Evolutionary conservation across 2,113 vertebrate genomes (phyloP).

Genomic region (Lasiurus cinereus): DNA sequence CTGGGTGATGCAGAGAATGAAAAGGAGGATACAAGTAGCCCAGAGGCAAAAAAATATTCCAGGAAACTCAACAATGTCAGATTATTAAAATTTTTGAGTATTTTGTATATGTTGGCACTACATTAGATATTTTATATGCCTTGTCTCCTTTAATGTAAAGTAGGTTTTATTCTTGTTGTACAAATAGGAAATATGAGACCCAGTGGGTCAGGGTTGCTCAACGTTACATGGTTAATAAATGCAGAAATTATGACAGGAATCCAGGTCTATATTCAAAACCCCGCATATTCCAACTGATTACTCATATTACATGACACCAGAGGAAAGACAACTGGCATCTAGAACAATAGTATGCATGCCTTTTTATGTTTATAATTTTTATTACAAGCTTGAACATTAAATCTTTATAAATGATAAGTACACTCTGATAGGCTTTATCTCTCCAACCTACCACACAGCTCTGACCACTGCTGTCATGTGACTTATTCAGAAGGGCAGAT

Average conservation of each 20-base stretch:
- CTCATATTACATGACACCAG: neutral
- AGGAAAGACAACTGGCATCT: neutral
- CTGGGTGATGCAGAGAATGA: neutral
- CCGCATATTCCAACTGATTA: neutral
- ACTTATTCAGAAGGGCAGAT: neutral
- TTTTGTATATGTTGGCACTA: neutral
- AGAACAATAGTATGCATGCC: neutral
- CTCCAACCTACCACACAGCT: neutral
- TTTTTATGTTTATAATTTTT: constrained; percentile 35
- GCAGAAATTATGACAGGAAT: neutral
- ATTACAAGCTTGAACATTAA: neutral
- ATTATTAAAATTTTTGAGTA: neutral
- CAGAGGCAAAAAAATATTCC: neutral
- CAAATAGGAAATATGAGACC: neutral
- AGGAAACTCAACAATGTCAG: neutral
- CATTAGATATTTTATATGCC: neutral
- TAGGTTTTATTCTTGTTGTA: neutral
- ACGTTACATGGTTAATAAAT: neutral
- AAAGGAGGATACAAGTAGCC: neutral
- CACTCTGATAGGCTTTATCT: neutral
- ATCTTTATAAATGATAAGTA: neutral
- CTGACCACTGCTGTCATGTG: neutral
- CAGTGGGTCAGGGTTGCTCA: neutral
- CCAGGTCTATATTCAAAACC: neutral
- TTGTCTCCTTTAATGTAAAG: neutral